Percentiles rank a stretch among this genome's conserved stretches.
Conservation (phyloP, 2,797 vertebrate species). For the Taeniopygia guttata region DNA sequence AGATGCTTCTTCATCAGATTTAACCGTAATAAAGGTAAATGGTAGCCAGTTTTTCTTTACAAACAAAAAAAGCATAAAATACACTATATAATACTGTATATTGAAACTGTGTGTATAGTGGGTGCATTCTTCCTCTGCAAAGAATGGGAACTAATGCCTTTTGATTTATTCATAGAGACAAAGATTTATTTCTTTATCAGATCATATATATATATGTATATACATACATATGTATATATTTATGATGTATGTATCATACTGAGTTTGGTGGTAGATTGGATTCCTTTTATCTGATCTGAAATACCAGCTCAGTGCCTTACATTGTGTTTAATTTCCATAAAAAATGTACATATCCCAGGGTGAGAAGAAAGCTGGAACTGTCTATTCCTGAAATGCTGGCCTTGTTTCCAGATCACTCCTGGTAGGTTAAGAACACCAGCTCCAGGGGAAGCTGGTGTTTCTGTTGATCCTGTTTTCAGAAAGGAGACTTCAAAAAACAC, state of each 20-base stretch:
- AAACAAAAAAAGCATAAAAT: neutral
- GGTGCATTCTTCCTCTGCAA: neutral
- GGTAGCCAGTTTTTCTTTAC: neutral
- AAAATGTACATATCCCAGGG: fast-evolving
- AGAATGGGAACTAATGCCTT: neutral
- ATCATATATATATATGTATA: neutral
- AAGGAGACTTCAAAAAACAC: neutral
- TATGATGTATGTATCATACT: neutral
- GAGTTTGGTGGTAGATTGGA: neutral
- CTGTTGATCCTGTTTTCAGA: neutral
- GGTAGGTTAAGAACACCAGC: neutral
- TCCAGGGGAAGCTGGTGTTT: neutral
- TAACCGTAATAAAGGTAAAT: slow-evolving; percentile 66
- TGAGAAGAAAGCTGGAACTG: neutral
- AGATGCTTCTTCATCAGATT: slow-evolving; percentile 56
- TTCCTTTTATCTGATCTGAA: neutral
- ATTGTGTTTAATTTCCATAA: neutral
- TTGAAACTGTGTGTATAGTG: neutral
- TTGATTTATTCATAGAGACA: neutral
- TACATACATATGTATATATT: neutral
- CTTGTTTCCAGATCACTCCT: neutral
- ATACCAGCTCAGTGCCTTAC: neutral
- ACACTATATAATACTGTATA: fast-evolving
- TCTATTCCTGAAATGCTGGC: neutral
- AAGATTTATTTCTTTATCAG: fast-evolving